Base-by-base conservation (phyloP, 2,888 invertebrate species). In the Eristalinus aeneus region DNA sequence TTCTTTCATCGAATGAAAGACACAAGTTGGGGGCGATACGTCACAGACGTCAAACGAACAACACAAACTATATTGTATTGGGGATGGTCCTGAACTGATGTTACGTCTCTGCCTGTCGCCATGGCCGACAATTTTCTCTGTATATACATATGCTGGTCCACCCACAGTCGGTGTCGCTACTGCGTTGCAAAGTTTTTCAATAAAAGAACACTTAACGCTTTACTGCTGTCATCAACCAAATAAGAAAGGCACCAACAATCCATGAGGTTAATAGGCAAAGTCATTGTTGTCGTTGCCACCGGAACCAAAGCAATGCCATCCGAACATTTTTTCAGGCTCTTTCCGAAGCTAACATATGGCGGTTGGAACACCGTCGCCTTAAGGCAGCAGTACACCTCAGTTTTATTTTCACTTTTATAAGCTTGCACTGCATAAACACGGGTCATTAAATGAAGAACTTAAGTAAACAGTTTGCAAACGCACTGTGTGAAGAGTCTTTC, bases 31-130 rank as follows among this genome's bases (percentile, higher is more conserved):
- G 65, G 74, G 84, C 36, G 61, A 84, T 79, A 80, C 84, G 75
- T 83, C 84, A 84, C 56, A 67, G 72, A 75, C 75, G 27, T 69
- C 63, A 67, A 39, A 63, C 61, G 71, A 79, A 72, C 72, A 85
- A 85, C 80, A 65, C 80, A 85, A 85, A 85, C 75, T 72, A 46
- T 72, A 80, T 71, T 58, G 34, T 60, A 80, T 85, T 85, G 80
- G 80, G 84, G 80, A 80, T 85, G 84, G 84, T 85, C 84, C 84
- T 85, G 84, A 63, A 60, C 65, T 67, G 61, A 63, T 61, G 72
- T 53, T 71, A 53, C 60, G 67, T 54, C 39, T 20, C 23, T 46
- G 39, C 63, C 54, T 36, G n/a, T 23, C 58, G 53, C 46, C 32
- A 27, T 31, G 16, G 20, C 46, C 5, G 4, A 46, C 16, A 16